phyloP scores from a whole-genome alignment of 1,140 invertebrate genomes.

The Aphaenogaster rudis region DNA sequence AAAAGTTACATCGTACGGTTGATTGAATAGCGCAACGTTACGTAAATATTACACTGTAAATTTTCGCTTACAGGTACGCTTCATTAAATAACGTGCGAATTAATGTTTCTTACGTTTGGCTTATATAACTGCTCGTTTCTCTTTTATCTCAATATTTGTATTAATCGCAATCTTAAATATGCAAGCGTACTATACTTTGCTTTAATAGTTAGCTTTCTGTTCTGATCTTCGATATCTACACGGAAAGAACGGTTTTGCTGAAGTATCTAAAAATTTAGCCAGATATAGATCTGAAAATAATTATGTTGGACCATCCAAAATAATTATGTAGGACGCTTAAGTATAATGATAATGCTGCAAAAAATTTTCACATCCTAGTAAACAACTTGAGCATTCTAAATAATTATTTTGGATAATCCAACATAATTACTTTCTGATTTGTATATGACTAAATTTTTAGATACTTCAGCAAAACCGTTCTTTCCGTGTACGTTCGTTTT shows the following conservation, averaged over 20 bases:
- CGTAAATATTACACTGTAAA: constrained; percentile 29
- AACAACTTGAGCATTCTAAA: no score
- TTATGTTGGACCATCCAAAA: no score
- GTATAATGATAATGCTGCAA: no score
- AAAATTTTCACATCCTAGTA: no score
- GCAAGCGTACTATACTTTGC: neutral
- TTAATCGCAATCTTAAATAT: neutral
- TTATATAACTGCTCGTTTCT: constrained; percentile 5
- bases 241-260: no score
- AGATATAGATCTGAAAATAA: no score
- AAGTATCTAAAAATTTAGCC: no score
- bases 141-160: neutral
- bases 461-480: no score
- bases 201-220: neutral
- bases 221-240: neutral
- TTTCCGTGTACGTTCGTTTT: neutral
- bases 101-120: neutral
- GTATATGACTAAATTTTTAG: no score
- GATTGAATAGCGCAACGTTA: constrained; percentile 32
- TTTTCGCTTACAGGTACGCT: constrained; percentile 21
- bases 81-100: constrained; percentile 7
- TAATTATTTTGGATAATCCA: no score
- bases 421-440: no score
- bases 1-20: constrained; percentile 29
- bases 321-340: no score